These are phyloP conservation scores for Ganaspis brasiliensis DNA, from an alignment of 2,888 invertebrate genomes.

Conservation along the genomic window DNA sequence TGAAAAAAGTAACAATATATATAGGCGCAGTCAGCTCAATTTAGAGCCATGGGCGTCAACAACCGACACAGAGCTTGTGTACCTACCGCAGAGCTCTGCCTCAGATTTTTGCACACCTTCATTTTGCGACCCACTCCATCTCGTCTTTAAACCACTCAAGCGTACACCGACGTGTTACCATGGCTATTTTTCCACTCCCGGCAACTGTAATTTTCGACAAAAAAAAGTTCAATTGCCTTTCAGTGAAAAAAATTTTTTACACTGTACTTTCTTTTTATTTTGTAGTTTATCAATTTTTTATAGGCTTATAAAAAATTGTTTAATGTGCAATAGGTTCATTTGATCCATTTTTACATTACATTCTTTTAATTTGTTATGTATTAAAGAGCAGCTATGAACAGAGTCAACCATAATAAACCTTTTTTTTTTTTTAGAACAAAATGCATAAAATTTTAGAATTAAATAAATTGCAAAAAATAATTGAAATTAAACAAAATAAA, in stretches of 20 bases:
- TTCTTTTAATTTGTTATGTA: no score
- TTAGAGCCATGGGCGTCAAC: constrained; percentile 15
- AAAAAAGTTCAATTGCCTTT: constrained; percentile 31
- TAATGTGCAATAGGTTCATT: no score
- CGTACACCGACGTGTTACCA: constrained; percentile 25
- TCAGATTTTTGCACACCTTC: constrained; percentile 38
- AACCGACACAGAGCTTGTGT: background rate
- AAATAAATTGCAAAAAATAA: no score
- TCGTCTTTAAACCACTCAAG: constrained; percentile 33
- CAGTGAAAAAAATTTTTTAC: constrained; percentile 24
- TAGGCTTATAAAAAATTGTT: background rate
- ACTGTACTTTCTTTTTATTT: background rate
- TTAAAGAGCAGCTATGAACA: no score
- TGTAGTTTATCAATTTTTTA: background rate
- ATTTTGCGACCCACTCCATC: constrained; percentile 28
- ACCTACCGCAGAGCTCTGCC: constrained; percentile 30
- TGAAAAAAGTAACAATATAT: constrained; percentile 12
- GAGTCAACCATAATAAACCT: no score
- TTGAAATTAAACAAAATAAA: no score
- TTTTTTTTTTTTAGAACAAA: no score
- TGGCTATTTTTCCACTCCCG: constrained; percentile 23
- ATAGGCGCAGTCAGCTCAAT: background rate
- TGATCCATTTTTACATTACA: no score
- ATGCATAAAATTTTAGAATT: no score
- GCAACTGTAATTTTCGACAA: constrained; percentile 28